Percentiles rank a stretch among this genome's conserved stretches.
phyloP scores from a whole-genome alignment of 2,113 vertebrate genomes.

The Eudorcas thomsonii region DNA sequence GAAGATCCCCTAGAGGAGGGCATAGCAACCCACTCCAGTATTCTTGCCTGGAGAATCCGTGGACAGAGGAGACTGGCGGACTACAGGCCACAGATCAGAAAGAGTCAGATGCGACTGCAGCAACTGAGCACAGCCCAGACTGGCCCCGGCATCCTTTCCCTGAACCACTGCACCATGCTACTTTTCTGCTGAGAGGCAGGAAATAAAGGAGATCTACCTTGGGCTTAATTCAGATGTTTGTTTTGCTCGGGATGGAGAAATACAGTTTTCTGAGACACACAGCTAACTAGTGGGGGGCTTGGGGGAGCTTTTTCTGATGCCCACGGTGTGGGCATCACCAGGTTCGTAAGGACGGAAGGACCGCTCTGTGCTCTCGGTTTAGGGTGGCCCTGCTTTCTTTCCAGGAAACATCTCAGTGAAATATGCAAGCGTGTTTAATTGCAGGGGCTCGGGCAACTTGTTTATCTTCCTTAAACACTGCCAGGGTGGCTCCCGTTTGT shows the following conservation, averaged over 20 bases:
- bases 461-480: conserved; percentile 85
- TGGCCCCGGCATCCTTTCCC: neutral
- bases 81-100: neutral
- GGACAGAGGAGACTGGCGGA: neutral
- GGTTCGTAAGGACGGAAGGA: neutral
- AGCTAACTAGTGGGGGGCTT: accelerated
- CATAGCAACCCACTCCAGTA: neutral
- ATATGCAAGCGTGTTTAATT: conserved; percentile 78
- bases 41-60: neutral
- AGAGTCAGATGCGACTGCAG: neutral
- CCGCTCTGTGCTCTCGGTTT: neutral
- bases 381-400: conserved; percentile 42
- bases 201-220: neutral
- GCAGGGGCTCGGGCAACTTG: conserved; percentile 58
- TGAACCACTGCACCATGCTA: accelerated
- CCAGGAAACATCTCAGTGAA: conserved; percentile 64
- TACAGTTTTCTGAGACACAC: accelerated
- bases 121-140: neutral
- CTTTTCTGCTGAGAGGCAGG: neutral
- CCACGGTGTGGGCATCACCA: accelerated
- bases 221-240: accelerated
- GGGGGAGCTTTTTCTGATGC: neutral
- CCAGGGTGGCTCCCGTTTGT: conserved; percentile 80
- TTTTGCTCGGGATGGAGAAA: accelerated
- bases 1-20: neutral